Evolutionary conservation across 2,113 vertebrate species (phyloP), one percentile per base, ranked within the genome.

Genomic region (Hippocampus zosterae): DNA sequence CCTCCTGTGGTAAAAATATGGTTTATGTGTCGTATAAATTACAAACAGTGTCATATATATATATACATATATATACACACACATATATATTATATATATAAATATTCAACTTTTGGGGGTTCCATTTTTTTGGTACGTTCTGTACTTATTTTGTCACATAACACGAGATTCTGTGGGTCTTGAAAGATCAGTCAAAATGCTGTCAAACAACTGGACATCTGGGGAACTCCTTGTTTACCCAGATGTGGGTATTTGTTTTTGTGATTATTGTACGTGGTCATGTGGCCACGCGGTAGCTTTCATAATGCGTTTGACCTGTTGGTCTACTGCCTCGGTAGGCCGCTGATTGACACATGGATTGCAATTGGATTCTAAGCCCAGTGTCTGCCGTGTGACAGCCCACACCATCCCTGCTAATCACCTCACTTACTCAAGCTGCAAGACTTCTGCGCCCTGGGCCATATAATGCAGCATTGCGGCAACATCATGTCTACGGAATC

Each of bases 381-480:
- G 78, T 78, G 82, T 84, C 70, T 87, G 84, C 83, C 71, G 33
- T 87, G 78, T 85, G 82, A 90, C 86, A 83, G 80, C 81, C 77
- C 79, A 85, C 86, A 87, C 81, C 87, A 84, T 85, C 80, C 85
- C 74, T 75, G 75, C 85, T 89, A 87, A 90, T 89, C 84, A 83
- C 82, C 83, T 84, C 81, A 86, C 86, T 88, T 88, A 88, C 82
- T 84, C 74, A 55, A 79, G 66, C 85, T 83, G 72, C 75, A 76
- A 78, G 81, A 77, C 81, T 80, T 70, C 72, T 82, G 69, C 68
- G 74, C 89, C 86, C 29, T 53, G 53, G 80, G 87, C 72, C 60
- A 72, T 50, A 62, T 55, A 73, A 74, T 69, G 74, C 77, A 78
- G 40, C 65, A 44, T 73, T 83, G 71, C 79, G 65, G 61, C 41